Base-by-base conservation (phyloP, 2,797 vertebrate species). In the Aplochiton taeniatus region DNA sequence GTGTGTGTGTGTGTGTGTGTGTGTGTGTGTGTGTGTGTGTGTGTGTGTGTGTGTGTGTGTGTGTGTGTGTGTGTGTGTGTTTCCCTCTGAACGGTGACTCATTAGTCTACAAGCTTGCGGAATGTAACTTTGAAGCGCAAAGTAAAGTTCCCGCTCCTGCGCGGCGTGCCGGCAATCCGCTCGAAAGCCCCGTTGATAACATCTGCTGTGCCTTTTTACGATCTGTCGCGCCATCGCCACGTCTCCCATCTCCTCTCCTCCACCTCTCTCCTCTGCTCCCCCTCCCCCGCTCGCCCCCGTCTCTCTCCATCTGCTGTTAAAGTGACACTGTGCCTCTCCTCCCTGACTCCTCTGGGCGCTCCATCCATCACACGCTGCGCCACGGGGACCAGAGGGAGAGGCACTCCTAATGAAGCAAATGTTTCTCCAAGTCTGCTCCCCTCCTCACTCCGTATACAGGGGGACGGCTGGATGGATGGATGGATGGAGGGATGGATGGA, bases 321-420 rank as follows among this genome's bases (percentile, higher is more conserved):
- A 82, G 75, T 85, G 82, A 88, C 81, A 74, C 61, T 71, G 73
- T 80, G 78, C 78, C 80, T 81, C 73, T 78, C 80, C 75, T 56
- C 10, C 52, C 43, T 14, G 16, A 31, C 14, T 84, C 69, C 71
- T 69, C 58, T 68, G 71, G 80, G 76, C 74, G 79, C 70, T 77
- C 78, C 71, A 85, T 89, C 85, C 80, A 86, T 88, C 85, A 85
- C 73, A 45, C 50, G 68, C 66, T 79, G 76, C 78, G 74, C 73
- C 62, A 73, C 13, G 16, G 70, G 64, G 65, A 71, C 73, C 82
- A 72, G 74, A 83, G 82, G 80, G 74, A 83, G 81, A 69, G 77
- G 69, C 72, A 65, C 65, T 76, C 31, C 83, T 87, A 81, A 87
- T 87, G 81, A 84, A 83, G 80, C 77, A 83, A 87, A 86, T 83